Evolutionary conservation across 2,113 vertebrate species (phyloP), one percentile per base, ranked within the genome.

Genomic region (Cacatua alba): DNA sequence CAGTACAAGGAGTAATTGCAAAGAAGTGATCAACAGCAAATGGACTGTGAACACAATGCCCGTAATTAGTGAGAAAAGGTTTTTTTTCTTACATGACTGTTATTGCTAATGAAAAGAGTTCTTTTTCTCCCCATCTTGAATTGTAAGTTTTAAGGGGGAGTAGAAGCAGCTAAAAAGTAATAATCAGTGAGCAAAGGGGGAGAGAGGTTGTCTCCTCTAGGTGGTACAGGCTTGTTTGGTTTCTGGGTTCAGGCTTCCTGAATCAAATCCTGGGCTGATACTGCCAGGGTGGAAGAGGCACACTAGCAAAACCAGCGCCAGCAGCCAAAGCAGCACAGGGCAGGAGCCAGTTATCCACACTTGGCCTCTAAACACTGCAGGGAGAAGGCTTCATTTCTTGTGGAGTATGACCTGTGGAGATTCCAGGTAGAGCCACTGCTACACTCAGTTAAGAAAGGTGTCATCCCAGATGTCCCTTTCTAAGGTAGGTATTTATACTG

Each of bases 21-120:
- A 49, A 79, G 79, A 93, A 92, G 55, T 46, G 95, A 96, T 94
- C 69, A 65, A 90, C 94, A 89, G 92, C 83, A 82, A 94, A 88
- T 76, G 80, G 86, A 41, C 83, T 84, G 77, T 0, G 0, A 94
- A 82, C 57, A 89, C 92, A 95, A 93, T 96, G 70, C 44, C 64
- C 3, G 1, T 97, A 96, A 96, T 96, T 93, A 96, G 76, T 14
- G 63, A 90, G 90, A 82, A 31, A 59, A 84, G 82, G 17, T 26
- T 68, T 81, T 52, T 68, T 89, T 88, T 96, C 88, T 80, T 57
- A 51, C 41, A 29, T 51, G 28, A 53, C 68, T 41, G 26, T 90
- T 90, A 62, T 2, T 60, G 59, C 65, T 96, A 81, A 82, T 85
- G 65, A 91, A 65, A 83, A 65, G 68, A 87, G 48, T 39, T 77